Conservation (phyloP, 1,140 invertebrate genomes). For the Drosophila nasuta region DNA sequence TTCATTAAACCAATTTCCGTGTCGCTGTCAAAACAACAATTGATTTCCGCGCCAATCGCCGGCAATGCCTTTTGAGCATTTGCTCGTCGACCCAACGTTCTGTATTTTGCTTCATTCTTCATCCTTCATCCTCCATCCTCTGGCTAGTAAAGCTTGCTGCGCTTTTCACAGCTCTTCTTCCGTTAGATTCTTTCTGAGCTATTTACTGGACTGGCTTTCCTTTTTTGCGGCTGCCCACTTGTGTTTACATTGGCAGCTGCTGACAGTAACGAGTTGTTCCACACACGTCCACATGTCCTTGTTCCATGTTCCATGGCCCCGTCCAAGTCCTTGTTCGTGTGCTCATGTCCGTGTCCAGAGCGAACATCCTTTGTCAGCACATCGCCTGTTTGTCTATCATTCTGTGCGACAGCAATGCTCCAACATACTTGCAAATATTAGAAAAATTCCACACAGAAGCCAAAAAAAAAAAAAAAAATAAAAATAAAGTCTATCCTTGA, state of each 20-base stretch:
- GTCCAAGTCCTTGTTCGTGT: conserved; percentile 22
- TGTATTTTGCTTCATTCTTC: background rate
- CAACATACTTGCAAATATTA: conserved; percentile 67
- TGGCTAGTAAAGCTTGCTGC: conserved; percentile 27
- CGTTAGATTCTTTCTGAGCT: conserved; percentile 44
- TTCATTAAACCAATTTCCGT: conserved; percentile 84
- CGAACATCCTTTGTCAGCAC: conserved; percentile 76
- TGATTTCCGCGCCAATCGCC: conserved; percentile 81
- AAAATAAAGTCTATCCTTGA: conserved; percentile 34
- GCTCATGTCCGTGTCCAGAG: conserved; percentile 36
- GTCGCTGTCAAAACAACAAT: conserved; percentile 83
- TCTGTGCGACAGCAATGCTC: conserved; percentile 44
- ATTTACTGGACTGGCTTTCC: conserved; percentile 57
- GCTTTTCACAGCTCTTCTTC: conserved; percentile 45
- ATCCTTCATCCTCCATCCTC: background rate
- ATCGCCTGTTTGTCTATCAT: conserved; percentile 80
- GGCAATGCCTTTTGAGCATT: conserved; percentile 55
- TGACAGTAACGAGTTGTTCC: conserved; percentile 82
- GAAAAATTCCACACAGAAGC: conserved; percentile 27
- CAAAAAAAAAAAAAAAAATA: conserved; percentile 25
- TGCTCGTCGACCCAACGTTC: background rate
- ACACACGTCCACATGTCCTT: conserved; percentile 63
- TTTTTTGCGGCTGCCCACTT: conserved; percentile 73
- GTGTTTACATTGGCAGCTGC: conserved; percentile 80
- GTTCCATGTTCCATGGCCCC: conserved; percentile 7